phyloP scores from a whole-genome alignment of 2,113 vertebrate species.

The Chiloscyllium plagiosum region DNA sequence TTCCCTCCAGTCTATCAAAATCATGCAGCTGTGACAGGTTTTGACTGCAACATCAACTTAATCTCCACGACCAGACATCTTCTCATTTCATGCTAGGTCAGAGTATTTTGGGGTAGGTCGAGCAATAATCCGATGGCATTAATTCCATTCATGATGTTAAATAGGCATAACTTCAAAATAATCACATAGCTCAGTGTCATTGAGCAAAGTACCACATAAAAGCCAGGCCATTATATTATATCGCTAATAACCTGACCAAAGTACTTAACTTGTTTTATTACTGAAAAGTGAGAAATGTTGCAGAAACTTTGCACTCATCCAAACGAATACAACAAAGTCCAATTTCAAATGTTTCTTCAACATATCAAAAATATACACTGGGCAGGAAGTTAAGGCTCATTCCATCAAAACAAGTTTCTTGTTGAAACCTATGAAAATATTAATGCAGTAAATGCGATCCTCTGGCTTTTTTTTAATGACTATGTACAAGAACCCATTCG shows the following conservation, averaged over 20 bases:
- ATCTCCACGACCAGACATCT: conserved; percentile 36
- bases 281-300: background rate
- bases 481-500: too few relatives aligned
- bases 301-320: background rate
- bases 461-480: too few relatives aligned
- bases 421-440: too few relatives aligned
- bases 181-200: conserved; percentile 24
- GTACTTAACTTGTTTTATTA: background rate
- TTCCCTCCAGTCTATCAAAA: conserved; percentile 35
- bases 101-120: conserved; percentile 34
- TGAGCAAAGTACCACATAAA: conserved; percentile 23
- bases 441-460: too few relatives aligned
- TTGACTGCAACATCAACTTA: conserved; percentile 33
- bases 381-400: too few relatives aligned
- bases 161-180: conserved; percentile 35
- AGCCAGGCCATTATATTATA: background rate
- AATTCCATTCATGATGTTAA: conserved; percentile 29
- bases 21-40: conserved; percentile 37
- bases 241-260: conserved; percentile 20
- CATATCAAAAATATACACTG: too few relatives aligned
- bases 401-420: too few relatives aligned
- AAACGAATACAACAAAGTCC: background rate
- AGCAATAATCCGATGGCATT: conserved; percentile 28
- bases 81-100: conserved; percentile 38
- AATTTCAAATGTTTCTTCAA: background rate